Evolutionary conservation across 1,140 invertebrate genomes (phyloP), one percentile per base, ranked within the genome.

Genomic region (Drosophila ogumai): DNA sequence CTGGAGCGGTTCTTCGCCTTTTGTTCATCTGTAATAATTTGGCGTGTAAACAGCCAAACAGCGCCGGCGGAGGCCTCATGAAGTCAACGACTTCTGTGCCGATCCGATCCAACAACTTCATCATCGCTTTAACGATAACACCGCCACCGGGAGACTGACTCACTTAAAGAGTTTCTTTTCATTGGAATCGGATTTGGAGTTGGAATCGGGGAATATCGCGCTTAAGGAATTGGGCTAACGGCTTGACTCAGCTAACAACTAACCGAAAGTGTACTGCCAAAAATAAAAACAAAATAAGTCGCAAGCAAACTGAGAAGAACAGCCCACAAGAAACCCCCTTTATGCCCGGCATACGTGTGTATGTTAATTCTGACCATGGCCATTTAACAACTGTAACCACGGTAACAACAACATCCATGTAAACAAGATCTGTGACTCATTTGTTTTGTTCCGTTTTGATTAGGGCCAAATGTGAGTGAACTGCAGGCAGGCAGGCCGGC

Each of bases 1-100:
- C 55, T 58, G 17, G 56, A 77, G 71, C 32, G 34, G 44, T 47
- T 63, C 74, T 74, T 84, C 77, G 82, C 66, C 67, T 73, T 73
- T 77, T 82, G 86, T 87, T 84, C 84, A 88, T 88, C 84, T 88
- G 84, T 88, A 88, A 88, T 88, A 88, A 88, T 88, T 88, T 88
- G 80, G 80, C 84, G 84, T 88, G 84, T 87, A 87, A 88, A 90
- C 76, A 79, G 54, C 38, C 65, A 58, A 38, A 34, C 32, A 54
- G 49, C 49, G 49, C 49, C 46, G 49, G 41, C 28, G 43, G 65
- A 72, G 69, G 69, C 69, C 69, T 72, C 68, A 72, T 72, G 69
- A 57, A 90, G 85, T 88, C 84, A 88, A 90, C 77, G 84, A 88
- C 85, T 90, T 88, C 85, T 90, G 77, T 71, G 73, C 47, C 47